Evolutionary conservation across 2,888 invertebrate species (phyloP), one percentile per base, ranked within the genome.

Genomic region (Sialis lutaria): DNA sequence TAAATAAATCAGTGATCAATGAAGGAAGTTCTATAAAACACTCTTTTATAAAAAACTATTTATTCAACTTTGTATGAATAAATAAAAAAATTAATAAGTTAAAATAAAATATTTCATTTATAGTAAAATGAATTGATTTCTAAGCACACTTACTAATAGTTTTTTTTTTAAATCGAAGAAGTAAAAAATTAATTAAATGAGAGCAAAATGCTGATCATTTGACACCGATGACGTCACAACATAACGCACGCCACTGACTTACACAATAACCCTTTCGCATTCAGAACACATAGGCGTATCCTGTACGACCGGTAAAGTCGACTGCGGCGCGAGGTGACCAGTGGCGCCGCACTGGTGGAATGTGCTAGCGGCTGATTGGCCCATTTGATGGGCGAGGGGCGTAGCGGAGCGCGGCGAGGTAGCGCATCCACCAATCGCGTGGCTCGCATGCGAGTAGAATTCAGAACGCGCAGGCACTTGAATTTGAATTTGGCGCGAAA

Each of bases 181-280:
- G n/a, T 31, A 30, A 2, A 42, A 31, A 31, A 9, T 22, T 22
- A 13, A 41, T 9, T 13, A n/a, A 31, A 10, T 9, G 6, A 42
- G 22, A 31, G 32, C 42, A 8, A 5, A 30, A 31, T 42, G 8
- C n/a, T 13, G n/a, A 9, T 13, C 39, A 39, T 10, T 12, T 10
- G 10, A 42, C 12, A 42, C 30, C 42, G 39, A 12, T 39, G 10
- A 6, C 39, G 10, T 12, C 39, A n/a, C 10, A 13, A 39, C 10
- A 12, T 39, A 10, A 31, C 12, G n/a, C 42, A 42, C 7, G 6
- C n/a, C 31, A n/a, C 10, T 67, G 71, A 79, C 82, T 84, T 81
- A 90, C 90, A 84, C 82, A 67, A 90, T 87, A 62, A 82, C 75
- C 67, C 82, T 77, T 69, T 84, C 85, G 73, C 91, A 92, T 61